A percentile compares a stretch with the other conserved stretches of the same genome.
Conservation (phyloP, 2,797 vertebrate genomes). For the Periophthalmus magnuspinnatus region DNA sequence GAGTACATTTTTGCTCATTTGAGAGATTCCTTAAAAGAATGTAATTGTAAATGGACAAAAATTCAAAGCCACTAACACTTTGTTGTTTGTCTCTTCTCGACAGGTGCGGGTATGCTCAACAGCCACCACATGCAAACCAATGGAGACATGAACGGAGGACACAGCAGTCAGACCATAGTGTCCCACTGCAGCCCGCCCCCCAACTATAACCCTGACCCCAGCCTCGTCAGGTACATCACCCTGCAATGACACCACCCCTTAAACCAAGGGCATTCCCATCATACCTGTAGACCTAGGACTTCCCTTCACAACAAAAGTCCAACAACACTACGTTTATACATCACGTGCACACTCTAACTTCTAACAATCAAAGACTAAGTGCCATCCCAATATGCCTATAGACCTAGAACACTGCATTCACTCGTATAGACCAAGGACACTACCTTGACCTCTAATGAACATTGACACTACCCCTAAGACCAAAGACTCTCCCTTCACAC, state of each 20-base stretch:
- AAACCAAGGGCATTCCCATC: neutral
- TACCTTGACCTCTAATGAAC: neutral
- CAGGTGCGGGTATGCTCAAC: slow-evolving; percentile 88
- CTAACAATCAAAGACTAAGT: neutral
- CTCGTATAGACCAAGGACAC: neutral
- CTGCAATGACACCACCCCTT: slow-evolving; percentile 78
- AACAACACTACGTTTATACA: neutral
- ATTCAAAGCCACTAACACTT: neutral
- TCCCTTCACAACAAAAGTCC: neutral
- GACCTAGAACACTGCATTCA: too few species aligned
- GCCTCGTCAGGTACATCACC: slow-evolving; percentile 92
- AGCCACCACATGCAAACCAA: slow-evolving; percentile 89
- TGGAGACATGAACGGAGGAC: slow-evolving; percentile 89
- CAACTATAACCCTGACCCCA: slow-evolving; percentile 94
- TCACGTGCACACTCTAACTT: neutral
- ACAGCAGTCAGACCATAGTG: slow-evolving; percentile 88
- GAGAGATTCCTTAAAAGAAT: too few species aligned
- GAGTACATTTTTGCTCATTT: too few species aligned
- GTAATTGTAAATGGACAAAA: too few species aligned
- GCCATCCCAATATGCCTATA: too few species aligned
- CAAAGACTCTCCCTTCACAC: too few species aligned
- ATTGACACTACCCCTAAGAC: neutral
- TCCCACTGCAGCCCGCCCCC: slow-evolving; percentile 97
- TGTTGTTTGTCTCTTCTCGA: slow-evolving; percentile 12
- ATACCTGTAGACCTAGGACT: neutral